phyloP scores from a whole-genome alignment of 35 echinoderm and acorn worm species.

The Strongylocentrotus purpuratus region DNA sequence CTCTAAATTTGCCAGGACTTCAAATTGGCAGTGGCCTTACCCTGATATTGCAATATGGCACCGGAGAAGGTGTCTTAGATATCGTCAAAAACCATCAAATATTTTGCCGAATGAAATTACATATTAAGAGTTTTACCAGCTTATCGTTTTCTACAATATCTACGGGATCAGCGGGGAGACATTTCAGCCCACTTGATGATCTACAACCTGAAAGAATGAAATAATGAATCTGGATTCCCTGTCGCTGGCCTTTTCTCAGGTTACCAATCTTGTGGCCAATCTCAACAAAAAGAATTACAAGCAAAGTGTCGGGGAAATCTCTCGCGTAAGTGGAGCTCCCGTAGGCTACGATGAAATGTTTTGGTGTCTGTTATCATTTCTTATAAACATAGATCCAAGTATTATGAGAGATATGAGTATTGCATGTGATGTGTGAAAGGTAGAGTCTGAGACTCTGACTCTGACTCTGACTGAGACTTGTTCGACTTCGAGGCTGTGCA shows the following conservation, averaged over 20 bases:
- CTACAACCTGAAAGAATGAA: conserved; percentile 93
- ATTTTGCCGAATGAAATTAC: not conserved
- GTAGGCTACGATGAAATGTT: too few relatives aligned
- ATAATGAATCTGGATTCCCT: conserved; percentile 99
- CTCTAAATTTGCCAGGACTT: not conserved
- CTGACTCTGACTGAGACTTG: too few relatives aligned
- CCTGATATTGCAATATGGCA: conserved; percentile 39
- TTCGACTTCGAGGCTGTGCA: too few relatives aligned
- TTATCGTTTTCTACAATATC: conserved; percentile 39
- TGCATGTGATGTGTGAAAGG: too few relatives aligned
- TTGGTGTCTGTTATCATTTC: too few relatives aligned
- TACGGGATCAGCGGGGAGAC: conserved; percentile 33
- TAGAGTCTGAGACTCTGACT: too few relatives aligned
- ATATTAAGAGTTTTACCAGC: not conserved
- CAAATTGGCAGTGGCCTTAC: not conserved
- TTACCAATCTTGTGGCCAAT: conserved; percentile 95
- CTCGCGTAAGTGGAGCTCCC: conserved; percentile 75
- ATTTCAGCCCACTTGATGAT: conserved; percentile 71
- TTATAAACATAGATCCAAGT: too few relatives aligned
- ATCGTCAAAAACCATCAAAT: not conserved
- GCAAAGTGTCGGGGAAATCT: conserved; percentile 95
- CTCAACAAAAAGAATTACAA: conserved; percentile 99
- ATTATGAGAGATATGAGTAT: too few relatives aligned
- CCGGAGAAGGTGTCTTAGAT: conserved; percentile 25
- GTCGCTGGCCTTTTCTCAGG: conserved; percentile 99